phyloP scores from a whole-genome alignment of 2,797 vertebrate species.

The Carapus acus region DNA sequence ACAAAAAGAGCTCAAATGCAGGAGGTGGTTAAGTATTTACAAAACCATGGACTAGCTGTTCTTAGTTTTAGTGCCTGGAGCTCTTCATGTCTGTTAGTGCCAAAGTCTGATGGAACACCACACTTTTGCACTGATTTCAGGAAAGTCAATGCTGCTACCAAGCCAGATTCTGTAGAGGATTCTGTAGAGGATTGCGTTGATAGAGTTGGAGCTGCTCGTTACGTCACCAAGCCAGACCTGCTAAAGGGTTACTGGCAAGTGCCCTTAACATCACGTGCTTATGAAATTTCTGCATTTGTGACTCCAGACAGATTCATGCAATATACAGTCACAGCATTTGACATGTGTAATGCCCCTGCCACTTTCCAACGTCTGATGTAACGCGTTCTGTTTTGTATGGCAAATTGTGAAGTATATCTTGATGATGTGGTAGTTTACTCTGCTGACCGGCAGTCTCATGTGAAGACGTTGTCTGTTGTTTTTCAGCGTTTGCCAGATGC shows the following conservation, averaged over 20 bases:
- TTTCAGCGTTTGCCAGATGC: background rate
- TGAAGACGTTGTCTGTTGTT: background rate
- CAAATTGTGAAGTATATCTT: slow-evolving; percentile 1
- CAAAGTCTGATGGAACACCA: slow-evolving; percentile 1
- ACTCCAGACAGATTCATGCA: too few species aligned
- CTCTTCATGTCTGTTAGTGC: slow-evolving; percentile 1
- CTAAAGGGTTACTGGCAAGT: too few species aligned
- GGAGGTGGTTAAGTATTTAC: slow-evolving; percentile 2
- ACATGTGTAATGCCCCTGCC: background rate
- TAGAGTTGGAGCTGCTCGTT: slow-evolving; percentile 7
- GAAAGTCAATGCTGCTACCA: background rate
- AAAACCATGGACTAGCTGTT: background rate
- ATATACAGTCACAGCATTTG: slow-evolving; percentile 4
- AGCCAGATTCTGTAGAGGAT: slow-evolving; percentile 1
- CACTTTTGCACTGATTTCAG: slow-evolving; percentile 5
- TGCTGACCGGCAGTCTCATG: background rate
- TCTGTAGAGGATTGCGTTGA: slow-evolving; percentile 8
- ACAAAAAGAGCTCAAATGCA: background rate
- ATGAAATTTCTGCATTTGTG: too few species aligned
- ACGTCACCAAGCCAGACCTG: too few species aligned
- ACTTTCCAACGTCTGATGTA: background rate
- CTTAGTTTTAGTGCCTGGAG: background rate
- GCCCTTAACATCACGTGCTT: too few species aligned
- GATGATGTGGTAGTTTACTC: background rate
- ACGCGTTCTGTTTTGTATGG: background rate